A percentile compares a stretch with the other conserved stretches of the same genome.
Conservation (phyloP, 1,140 invertebrate genomes). For the Drosophila tani region DNA sequence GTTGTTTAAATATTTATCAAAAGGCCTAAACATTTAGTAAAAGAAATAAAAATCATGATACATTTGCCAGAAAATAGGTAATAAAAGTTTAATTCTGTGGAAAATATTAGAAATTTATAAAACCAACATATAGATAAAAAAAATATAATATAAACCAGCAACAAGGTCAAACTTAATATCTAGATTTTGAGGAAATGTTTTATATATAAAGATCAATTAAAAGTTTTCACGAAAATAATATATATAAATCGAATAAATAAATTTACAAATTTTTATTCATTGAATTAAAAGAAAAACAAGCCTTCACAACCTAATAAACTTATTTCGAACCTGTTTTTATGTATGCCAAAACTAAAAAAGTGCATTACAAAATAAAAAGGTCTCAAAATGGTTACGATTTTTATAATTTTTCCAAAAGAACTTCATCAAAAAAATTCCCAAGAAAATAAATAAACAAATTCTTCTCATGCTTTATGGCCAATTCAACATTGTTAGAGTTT, state of each 20-base stretch:
- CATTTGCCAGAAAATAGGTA: neutral
- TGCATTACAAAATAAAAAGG: neutral
- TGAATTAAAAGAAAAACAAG: neutral
- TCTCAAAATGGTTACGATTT: neutral
- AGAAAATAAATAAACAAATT: slow-evolving; percentile 8
- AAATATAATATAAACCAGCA: neutral
- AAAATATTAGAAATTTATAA: neutral
- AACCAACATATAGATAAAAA: neutral
- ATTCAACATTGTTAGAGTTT: slow-evolving; percentile 28
- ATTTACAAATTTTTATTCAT: neutral
- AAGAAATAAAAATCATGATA: neutral
- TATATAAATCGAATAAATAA: too few species aligned
- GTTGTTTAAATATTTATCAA: neutral
- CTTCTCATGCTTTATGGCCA: slow-evolving; percentile 21
- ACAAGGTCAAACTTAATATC: neutral
- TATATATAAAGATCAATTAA: neutral
- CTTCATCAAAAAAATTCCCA: neutral
- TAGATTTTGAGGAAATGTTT: neutral
- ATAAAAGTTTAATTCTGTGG: neutral
- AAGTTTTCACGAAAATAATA: neutral
- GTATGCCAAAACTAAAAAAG: neutral
- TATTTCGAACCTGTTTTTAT: neutral
- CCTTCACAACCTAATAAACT: neutral
- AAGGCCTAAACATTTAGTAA: neutral
- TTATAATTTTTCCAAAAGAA: neutral